Evolutionary conservation across 2,888 invertebrate genomes (phyloP).

Genomic region (Malthinus flaveolus): DNA sequence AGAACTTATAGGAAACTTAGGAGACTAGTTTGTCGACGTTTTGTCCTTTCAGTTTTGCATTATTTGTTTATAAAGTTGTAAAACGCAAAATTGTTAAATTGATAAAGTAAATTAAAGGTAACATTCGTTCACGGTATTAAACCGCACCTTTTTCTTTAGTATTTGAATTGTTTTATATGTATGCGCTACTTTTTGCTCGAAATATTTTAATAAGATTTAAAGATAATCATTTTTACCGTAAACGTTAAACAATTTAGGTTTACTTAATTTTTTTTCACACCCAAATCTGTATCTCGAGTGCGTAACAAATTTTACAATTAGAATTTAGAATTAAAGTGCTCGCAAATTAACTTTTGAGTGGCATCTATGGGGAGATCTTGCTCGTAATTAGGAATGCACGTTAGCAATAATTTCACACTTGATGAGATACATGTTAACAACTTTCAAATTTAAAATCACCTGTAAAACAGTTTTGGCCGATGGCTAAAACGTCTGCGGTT

Average conservation of each 20-base stretch:
- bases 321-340: not conserved
- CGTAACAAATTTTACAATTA: constrained; percentile 5
- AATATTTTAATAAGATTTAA: no score
- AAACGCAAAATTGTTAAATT: no score
- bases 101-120: not conserved
- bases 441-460: constrained; percentile 44
- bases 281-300: not conserved
- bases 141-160: no score
- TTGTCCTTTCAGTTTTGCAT: no score
- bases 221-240: no score
- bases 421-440: constrained; percentile 40
- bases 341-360: not conserved
- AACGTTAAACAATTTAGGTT: no score
- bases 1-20: no score
- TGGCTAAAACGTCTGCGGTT: constrained; percentile 36
- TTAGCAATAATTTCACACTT: constrained; percentile 47
- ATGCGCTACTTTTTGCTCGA: no score
- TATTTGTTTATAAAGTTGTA: no score
- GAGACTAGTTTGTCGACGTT: no score
- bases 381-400: constrained; percentile 21
- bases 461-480: constrained; percentile 32
- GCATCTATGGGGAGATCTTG: not conserved
- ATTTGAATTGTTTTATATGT: no score
- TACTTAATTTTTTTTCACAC: no score
- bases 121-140: not conserved